Base-by-base conservation (phyloP, 2,113 vertebrate species). In the Elephantulus edwardii region DNA sequence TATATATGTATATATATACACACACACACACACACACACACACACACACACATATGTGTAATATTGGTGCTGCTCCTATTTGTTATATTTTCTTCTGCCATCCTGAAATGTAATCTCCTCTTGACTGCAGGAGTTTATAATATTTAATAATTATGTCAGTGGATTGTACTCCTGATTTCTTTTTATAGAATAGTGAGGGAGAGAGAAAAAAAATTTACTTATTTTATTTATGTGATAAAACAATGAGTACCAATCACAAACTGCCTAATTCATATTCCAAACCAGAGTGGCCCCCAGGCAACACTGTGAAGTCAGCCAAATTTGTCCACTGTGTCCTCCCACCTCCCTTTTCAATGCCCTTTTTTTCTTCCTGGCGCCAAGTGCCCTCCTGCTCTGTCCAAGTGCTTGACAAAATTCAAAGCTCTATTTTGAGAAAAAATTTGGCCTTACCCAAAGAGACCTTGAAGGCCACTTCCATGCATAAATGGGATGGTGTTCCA, bases 221-320 rank as follows among this genome's bases (percentile, higher is more conserved):
- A 64, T 90, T 80, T 93, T 80, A 74, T 89, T 76, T 86, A 24
- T 86, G 90, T 77, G 66, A 89, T 86, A 75, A 94, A 94, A 95
- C 72, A 93, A 72, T 92, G 92, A 88, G 52, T 74, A 91, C 88
- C 93, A 93, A 93, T 93, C 88, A 88, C 91, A 87, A 90, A 79
- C 83, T 22, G 33, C 93, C 95, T 96, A 88, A 96, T 95, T 96
- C 91, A 93, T 90, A 96, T 95, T 96, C 95, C 76, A 83, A 94
- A 90, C 92, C 92, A 95, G 88, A 94, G 79, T 1, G 80, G 86
- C 95, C 91, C 92, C 95, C 93, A 91, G 93, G 92, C 93, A 96
- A 95, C 62, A 1, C 95, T 44, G 71, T 90, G 85, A 94, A 96
- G 90, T 90, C 91, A 94, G 92, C 95, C 95, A 95, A 96, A 95